Evolutionary conservation across 2,113 vertebrate species (phyloP).

Genomic region (Hemichromis elongatus): DNA sequence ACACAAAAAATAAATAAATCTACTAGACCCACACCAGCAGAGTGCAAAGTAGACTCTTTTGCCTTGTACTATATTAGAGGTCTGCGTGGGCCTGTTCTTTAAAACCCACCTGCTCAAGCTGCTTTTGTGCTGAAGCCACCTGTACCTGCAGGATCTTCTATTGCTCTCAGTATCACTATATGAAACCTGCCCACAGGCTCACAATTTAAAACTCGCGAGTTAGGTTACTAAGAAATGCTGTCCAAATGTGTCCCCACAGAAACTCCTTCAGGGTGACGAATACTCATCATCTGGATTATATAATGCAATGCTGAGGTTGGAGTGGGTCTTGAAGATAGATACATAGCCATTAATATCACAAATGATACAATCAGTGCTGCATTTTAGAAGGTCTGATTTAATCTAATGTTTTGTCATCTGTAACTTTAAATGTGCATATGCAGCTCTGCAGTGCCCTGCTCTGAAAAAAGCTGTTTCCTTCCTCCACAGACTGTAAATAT

Average conservation of each 20-base stretch:
- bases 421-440: not conserved
- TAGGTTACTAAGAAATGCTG: not conserved
- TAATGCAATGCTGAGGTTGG: not conserved
- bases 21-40: not conserved
- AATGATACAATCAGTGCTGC: not conserved
- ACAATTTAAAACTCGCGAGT: not conserved
- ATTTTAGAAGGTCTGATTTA: not conserved
- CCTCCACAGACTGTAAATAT: not conserved
- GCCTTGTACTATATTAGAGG: not conserved
- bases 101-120: not conserved
- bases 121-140: not conserved
- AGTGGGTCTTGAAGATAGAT: not conserved
- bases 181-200: not conserved
- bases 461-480: not conserved
- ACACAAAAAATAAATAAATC: not conserved
- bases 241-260: not conserved
- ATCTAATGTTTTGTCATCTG: not conserved
- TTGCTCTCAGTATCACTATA: not conserved
- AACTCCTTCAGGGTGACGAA: not conserved
- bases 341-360: not conserved
- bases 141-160: not conserved
- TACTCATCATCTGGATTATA: not conserved
- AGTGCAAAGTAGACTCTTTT: not conserved
- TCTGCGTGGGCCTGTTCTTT: not conserved
- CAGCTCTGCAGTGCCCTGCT: not conserved